phyloP scores from a whole-genome alignment of 2,888 invertebrate genomes.

The Tuberolachnus salignus region DNA sequence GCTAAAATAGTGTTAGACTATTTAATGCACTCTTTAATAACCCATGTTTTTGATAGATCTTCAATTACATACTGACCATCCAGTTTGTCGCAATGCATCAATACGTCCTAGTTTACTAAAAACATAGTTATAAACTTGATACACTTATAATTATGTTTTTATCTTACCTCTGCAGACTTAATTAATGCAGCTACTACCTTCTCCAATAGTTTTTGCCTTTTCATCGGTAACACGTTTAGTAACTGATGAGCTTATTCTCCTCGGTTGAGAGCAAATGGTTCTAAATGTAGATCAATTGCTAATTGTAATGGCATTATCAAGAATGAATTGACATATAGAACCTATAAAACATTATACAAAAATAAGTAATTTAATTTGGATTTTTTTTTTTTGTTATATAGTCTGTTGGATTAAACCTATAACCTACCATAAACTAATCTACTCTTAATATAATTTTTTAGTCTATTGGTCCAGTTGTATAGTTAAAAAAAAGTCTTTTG shows the following conservation, averaged over 20 bases:
- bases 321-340: conserved; percentile 87
- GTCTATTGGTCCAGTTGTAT: conserved; percentile 70
- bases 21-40: no score
- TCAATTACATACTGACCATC: no score
- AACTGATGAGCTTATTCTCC: conserved; percentile 88
- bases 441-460: conserved; percentile 65
- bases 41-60: no score
- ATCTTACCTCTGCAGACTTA: conserved; percentile 79
- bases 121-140: conserved; percentile 58
- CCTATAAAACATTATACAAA: conserved; percentile 65
- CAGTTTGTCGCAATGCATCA: no score
- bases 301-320: conserved; percentile 76
- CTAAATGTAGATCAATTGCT: conserved; percentile 75
- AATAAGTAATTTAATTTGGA: background rate
- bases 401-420: background rate
- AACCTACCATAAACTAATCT: conserved; percentile 55
- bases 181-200: conserved; percentile 78
- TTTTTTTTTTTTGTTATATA: background rate
- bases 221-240: conserved; percentile 88
- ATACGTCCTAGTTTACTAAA: conserved; percentile 69
- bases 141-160: conserved; percentile 38
- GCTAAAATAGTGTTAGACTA: no score
- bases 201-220: conserved; percentile 74
- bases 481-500: conserved; percentile 69
- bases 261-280: conserved; percentile 88